Base-by-base conservation (phyloP, 2,797 vertebrate species). In the Aplochiton taeniatus region DNA sequence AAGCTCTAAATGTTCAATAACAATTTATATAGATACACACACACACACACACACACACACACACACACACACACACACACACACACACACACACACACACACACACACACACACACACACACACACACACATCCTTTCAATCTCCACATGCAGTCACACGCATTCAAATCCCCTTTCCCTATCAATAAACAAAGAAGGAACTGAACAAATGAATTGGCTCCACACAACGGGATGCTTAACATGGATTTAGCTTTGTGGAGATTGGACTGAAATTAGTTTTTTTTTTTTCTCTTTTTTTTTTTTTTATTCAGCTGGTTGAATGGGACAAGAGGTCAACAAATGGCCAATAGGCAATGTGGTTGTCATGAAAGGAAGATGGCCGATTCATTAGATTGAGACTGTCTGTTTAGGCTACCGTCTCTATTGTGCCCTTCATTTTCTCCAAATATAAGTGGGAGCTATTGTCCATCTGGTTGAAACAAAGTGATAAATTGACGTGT, bases 351-450 rank as follows among this genome's bases (percentile, higher is more conserved):
- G 31, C 31, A 31, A 31, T 6, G 31, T 31, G 31, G 31, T 3
- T 2, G 31, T 31, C 31, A 31, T 11, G 42, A 56, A 19, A 56
- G 13, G 9, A 31, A 42, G 9, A 53, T 78, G 80, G n/a, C n/a
- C 50, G 53, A 75, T n/a, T n/a, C 74, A 61, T 66, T 70, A 66
- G 69, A 80, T 75, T 73, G 66, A 52, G 6, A 45, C 63, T 3
- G 58, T 50, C 58, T 55, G 48, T 17, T 58, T 31, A 31, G 6
- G 31, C 6, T 31, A 31, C 2, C 31, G 2, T 31, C 31, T 2
- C 31, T 31, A 6, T 31, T 2, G 31, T 31, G 31, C 31, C 31
- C 2, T 31, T 31, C 31, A 31, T 31, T 31, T 31, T 31, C 31
- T 31, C 31, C 2, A 31, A 31, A 31, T 31, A 31, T 31, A 31